phyloP scores from a whole-genome alignment of 30 jellyfish, hydroid and myxozoan genomes.

The Morbakka virulenta region DNA sequence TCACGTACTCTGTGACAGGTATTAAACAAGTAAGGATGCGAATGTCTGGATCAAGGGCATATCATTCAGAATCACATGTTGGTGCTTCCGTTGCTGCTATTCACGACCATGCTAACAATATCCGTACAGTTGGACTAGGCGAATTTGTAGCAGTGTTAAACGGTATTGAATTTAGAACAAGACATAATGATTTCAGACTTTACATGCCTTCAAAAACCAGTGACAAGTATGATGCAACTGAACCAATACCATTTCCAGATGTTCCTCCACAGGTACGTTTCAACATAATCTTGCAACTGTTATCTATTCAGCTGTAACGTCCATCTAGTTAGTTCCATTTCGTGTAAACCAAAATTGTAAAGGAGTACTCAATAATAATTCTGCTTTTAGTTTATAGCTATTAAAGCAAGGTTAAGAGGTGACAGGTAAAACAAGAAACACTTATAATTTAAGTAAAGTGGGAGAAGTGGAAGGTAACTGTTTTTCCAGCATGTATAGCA shows the following conservation, averaged over 20 bases:
- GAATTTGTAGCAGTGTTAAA: slow-evolving; percentile 87
- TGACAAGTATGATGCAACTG: slow-evolving; percentile 25
- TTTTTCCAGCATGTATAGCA: too few species aligned
- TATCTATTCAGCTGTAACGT: too few species aligned
- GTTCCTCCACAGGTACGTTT: slow-evolving; percentile 76
- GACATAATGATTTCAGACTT: slow-evolving; percentile 92
- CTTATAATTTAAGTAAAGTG: too few species aligned
- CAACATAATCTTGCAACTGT: too few species aligned
- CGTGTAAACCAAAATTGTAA: too few species aligned
- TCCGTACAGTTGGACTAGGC: slow-evolving; percentile 94
- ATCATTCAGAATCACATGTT: slow-evolving; percentile 58
- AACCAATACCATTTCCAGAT: slow-evolving; percentile 80
- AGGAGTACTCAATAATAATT: too few species aligned
- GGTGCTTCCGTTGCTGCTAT: slow-evolving; percentile 86
- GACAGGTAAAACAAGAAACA: too few species aligned
- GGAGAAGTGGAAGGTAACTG: too few species aligned
- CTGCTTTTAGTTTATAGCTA: too few species aligned
- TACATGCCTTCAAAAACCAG: slow-evolving; percentile 70
- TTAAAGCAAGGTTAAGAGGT: too few species aligned
- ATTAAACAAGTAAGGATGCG: slow-evolving; percentile 65
- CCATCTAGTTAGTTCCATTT: too few species aligned
- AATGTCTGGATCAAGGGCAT: slow-evolving; percentile 55
- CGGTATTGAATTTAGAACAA: slow-evolving; percentile 94
- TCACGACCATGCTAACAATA: slow-evolving; percentile 90
- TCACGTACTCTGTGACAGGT: too few species aligned